Base-by-base conservation (phyloP, 1,140 invertebrate species). In the Drosophila kikkawai region DNA sequence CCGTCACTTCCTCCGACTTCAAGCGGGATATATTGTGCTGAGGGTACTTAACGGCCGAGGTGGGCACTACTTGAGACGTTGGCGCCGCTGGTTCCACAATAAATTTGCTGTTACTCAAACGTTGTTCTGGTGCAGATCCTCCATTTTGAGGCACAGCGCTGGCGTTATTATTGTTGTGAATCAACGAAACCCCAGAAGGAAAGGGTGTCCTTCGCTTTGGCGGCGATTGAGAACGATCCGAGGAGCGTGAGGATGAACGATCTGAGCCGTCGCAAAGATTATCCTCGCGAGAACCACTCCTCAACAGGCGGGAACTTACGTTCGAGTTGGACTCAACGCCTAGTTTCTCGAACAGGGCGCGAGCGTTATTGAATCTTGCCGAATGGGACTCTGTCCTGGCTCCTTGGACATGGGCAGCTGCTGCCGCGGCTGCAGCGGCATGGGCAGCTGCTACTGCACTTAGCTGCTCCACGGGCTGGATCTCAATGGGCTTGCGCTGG, bases 321-420 rank as follows among this genome's bases (percentile, higher is more conserved):
- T 93, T 95, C 85, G 95, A 95, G 37, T 80, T 92, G 26, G 91
- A 92, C 79, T 97, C 96, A 66, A 96, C 96, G 26, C 97, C 97
- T 63, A 99, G 94, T 88, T 98, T 98, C 93, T 98, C 98, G 93
- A 99, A 99, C 26, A 99, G 94, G 29, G 98, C 98, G 37, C 97
- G 94, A 1, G 98, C 98, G 93, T 97, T 98, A 91, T 98, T 98
- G 93, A 99, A 99, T 53, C 98, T 94, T 17, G 97, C 96, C 73
- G 98, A 95, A 91, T 98, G 97, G 73, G 97, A 97, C 93, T 98
- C 97, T 4, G 97, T 97, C 56, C 97, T 94, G 45, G 68, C 69
- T 12, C 78, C 75, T 22, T 51, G 80, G 39, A 44, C 85, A 17
- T 56, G 36, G 36, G 88, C 79, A 37, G 91, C 81, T 7, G 81